These are phyloP conservation scores for Drosophila pruinosa DNA, from an alignment of 1,140 invertebrate genomes.

Conservation along the genomic window DNA sequence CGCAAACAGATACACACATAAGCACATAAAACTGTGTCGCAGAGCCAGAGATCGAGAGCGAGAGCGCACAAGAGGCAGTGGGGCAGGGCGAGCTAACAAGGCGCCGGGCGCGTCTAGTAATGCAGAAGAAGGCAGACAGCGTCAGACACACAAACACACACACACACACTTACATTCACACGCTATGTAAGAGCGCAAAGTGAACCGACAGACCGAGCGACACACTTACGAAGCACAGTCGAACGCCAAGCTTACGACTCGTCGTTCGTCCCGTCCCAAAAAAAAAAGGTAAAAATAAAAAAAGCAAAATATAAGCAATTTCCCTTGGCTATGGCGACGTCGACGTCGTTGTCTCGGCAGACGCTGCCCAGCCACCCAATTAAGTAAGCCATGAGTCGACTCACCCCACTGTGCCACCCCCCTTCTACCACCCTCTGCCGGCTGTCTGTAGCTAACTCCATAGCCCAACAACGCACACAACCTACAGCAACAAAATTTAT, in stretches of 20 bases:
- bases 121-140: conserved; percentile 59
- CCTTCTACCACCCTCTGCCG: background rate
- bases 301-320: conserved; percentile 62
- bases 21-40: conserved; percentile 71
- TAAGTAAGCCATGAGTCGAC: conserved; percentile 77
- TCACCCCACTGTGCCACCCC: conserved; percentile 21
- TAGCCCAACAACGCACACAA: conserved; percentile 46
- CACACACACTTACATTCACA: conserved; percentile 6
- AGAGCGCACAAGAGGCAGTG: background rate
- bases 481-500: conserved; percentile 79
- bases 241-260: conserved; percentile 6
- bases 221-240: conserved; percentile 40
- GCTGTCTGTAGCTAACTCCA: conserved; percentile 30
- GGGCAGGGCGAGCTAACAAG: conserved; percentile 36
- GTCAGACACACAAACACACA: conserved; percentile 34
- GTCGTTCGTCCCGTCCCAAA: conserved; percentile 6
- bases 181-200: background rate
- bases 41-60: conserved; percentile 15
- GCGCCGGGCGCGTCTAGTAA: conserved; percentile 62
- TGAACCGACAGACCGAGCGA: conserved; percentile 14
- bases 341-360: conserved; percentile 57
- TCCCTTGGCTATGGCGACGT: conserved; percentile 49
- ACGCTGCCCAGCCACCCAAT: conserved; percentile 78
- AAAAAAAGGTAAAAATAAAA: conserved; percentile 10
- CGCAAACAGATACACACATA: conserved; percentile 18